Conservation (phyloP, 2,797 vertebrate species). For the Galaxias olidus region DNA sequence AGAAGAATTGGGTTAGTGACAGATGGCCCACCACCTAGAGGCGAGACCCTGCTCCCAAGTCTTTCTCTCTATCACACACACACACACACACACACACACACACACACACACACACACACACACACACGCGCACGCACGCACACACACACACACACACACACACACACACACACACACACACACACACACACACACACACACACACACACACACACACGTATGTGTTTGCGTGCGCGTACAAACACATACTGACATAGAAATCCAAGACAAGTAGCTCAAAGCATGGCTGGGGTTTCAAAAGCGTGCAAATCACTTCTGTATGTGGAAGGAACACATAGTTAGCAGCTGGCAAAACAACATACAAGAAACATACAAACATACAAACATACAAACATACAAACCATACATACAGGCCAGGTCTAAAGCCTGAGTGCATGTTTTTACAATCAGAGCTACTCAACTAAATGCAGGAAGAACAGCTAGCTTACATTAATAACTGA, state of each 20-base stretch:
- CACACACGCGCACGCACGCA: background rate
- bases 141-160: conserved; percentile 19
- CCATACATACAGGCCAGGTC: background rate
- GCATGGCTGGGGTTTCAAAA: too few relatives aligned
- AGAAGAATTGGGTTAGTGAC: conserved; percentile 51
- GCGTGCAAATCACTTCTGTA: too few relatives aligned
- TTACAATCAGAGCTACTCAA: background rate
- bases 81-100: background rate
- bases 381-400: conserved; percentile 11
- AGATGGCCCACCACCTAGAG: conserved; percentile 53
- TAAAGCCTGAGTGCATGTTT: background rate
- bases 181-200: conserved; percentile 21
- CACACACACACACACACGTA: conserved; percentile 5
- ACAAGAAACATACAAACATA: background rate
- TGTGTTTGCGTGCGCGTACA: background rate
- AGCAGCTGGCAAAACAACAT: background rate
- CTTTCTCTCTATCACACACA: background rate
- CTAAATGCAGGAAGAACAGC: background rate
- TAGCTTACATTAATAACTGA: too few relatives aligned
- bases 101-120: background rate
- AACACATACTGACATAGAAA: too few relatives aligned
- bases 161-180: conserved; percentile 2
- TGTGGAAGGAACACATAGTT: too few relatives aligned
- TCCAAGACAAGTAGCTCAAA: conserved; percentile 13
- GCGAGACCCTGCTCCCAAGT: conserved; percentile 24